These are phyloP conservation scores for Polylopha cassiicola DNA, from an alignment of 2,888 invertebrate genomes.

Conservation along the genomic window DNA sequence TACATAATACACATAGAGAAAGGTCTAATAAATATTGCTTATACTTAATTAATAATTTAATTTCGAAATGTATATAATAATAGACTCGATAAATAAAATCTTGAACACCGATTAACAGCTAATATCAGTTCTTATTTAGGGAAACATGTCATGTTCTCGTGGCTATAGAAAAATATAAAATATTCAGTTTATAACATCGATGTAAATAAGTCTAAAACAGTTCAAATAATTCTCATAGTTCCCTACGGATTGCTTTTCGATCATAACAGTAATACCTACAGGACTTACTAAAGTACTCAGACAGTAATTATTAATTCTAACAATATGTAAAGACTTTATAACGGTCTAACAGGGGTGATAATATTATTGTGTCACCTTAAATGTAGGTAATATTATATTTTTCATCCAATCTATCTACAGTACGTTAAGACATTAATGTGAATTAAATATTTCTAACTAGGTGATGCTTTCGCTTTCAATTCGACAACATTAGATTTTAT, in stretches of 20 bases:
- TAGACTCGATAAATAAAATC: slow-evolving; percentile 64
- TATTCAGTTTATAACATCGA: slow-evolving; percentile 53
- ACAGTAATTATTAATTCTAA: slow-evolving; percentile 30
- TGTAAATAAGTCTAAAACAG: slow-evolving; percentile 39
- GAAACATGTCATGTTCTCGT: slow-evolving; percentile 53
- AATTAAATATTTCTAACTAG: slow-evolving; percentile 50
- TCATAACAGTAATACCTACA: slow-evolving; percentile 7
- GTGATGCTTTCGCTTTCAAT: slow-evolving; percentile 44
- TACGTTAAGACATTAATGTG: slow-evolving; percentile 37
- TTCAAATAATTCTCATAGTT: slow-evolving; percentile 26
- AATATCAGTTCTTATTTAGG: slow-evolving; percentile 54
- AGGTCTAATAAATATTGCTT: slow-evolving; percentile 62
- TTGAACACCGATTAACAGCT: slow-evolving; percentile 55
- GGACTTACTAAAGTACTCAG: slow-evolving; percentile 19
- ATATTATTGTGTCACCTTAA: slow-evolving; percentile 38
- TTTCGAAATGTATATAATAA: slow-evolving; percentile 64
- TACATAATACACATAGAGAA: slow-evolving; percentile 65
- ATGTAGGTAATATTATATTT: slow-evolving; percentile 35
- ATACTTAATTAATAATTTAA: slow-evolving; percentile 68
- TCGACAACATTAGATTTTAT: slow-evolving; percentile 49
- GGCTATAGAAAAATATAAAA: slow-evolving; percentile 60
- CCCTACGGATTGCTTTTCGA: slow-evolving; percentile 19
- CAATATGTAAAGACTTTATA: slow-evolving; percentile 37
- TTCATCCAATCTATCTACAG: slow-evolving; percentile 42
- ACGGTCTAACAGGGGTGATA: slow-evolving; percentile 42